Evolutionary conservation across 2,888 invertebrate genomes (phyloP), one percentile per base, ranked within the genome.

Genomic region (Falcaria lacertinaria): DNA sequence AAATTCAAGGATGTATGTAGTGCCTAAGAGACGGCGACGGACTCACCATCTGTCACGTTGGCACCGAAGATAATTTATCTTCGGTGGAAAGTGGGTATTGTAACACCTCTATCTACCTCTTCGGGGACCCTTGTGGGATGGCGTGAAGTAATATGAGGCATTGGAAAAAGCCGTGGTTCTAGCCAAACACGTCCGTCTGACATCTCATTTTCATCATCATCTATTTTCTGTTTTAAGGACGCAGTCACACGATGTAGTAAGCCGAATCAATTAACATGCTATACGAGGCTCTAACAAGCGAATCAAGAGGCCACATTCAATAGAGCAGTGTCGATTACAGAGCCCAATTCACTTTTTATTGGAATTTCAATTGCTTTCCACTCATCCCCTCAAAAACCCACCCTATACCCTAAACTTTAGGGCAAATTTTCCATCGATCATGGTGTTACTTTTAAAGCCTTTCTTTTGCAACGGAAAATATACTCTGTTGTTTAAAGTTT

Each of bases 291-390:
- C 2, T 28, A 28, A 28, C 28, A 28, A 28, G 28, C 28, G 28
- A 8, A 11, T 11, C 37, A 14, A 37, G 22, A 1, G 14, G 37
- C 22, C 42, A 28, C 45, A 56, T 39, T 61, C 52, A 60, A 64
- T 51, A 47, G 52, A 51, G 70, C 51, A 65, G 76, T 74, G 78
- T 78, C 74, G 70, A 74, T 70, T 74, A 74, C 75, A 47, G 47
- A 64, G 64, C 55, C 62, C 71, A 65, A 74, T 70, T 78, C 67
- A 58, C 60, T 68, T 69, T 67, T 69, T 66, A 69, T 70, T 73
- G 60, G 56, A 55, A 65, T 57, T 69, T 76, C 74, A 64, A 80
- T 74, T 71, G 74, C 68, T 59, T 66, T 61, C 47, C 57, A 63
- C 57, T 63, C 44, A 50, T 35, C 34, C 11, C 13, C 19, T 25